phyloP scores from a whole-genome alignment of 2,113 vertebrate species.

The Catagonus wagneri region DNA sequence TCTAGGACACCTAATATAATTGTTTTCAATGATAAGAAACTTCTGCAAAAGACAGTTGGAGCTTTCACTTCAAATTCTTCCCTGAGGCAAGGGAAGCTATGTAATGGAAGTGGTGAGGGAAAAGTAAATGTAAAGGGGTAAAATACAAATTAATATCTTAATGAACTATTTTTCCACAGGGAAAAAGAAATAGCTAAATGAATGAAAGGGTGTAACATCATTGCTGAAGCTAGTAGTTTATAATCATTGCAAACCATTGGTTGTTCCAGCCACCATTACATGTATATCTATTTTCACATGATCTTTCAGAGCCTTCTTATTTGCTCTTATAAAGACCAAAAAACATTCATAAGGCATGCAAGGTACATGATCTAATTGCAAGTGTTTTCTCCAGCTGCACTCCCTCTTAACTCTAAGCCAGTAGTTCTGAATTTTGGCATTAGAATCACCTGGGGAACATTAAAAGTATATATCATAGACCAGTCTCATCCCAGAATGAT shows the following conservation, averaged over 20 bases:
- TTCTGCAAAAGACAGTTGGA: background rate
- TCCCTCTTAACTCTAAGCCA: background rate
- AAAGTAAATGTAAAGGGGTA: background rate
- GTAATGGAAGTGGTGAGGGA: background rate
- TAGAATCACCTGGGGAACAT: background rate
- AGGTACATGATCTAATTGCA: background rate
- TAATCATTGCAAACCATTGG: background rate
- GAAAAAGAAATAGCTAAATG: background rate
- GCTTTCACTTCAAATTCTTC: constrained; percentile 9
- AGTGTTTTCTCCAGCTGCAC: background rate
- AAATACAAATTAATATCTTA: constrained; percentile 7
- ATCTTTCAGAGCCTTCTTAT: background rate
- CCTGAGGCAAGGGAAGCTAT: background rate
- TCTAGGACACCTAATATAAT: background rate
- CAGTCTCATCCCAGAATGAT: background rate
- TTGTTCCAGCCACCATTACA: background rate
- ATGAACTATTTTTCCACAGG: background rate
- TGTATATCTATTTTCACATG: background rate
- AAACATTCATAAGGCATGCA: background rate
- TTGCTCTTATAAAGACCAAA: constrained; percentile 24
- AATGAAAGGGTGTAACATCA: background rate
- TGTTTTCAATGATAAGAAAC: background rate
- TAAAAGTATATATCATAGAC: background rate
- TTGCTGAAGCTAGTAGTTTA: background rate
- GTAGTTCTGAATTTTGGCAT: background rate